phyloP scores from a whole-genome alignment of 1,140 invertebrate genomes.

The Zaprionus inermis region DNA sequence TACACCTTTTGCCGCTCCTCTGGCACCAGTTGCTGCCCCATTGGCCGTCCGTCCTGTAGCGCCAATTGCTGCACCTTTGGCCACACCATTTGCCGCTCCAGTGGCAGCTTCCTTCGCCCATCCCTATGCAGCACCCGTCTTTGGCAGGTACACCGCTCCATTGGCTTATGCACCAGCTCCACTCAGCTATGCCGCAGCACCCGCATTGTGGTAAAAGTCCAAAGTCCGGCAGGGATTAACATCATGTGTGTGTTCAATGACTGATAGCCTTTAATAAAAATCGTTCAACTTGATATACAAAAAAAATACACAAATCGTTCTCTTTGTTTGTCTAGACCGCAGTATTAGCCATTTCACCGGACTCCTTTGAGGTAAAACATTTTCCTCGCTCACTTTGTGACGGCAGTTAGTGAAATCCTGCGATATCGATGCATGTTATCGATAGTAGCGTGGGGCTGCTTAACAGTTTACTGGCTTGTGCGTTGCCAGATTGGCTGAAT shows the following conservation, averaged over 20 bases:
- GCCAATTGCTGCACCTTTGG: conserved; percentile 45
- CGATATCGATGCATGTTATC: not conserved
- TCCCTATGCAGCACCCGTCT: conserved; percentile 46
- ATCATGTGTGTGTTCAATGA: conserved; percentile 61
- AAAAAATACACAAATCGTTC: conserved; percentile 29
- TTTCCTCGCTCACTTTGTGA: not conserved
- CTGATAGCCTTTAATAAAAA: conserved; percentile 79
- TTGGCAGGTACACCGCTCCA: conserved; percentile 58
- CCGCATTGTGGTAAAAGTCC: conserved; percentile 61
- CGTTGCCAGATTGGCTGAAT: not conserved
- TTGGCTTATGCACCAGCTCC: conserved; percentile 63
- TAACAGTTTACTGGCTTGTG: not conserved
- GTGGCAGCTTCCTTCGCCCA: conserved; percentile 48
- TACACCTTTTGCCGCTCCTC: conserved; percentile 51
- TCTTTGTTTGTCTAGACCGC: conserved; percentile 37
- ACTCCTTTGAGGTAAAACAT: not conserved
- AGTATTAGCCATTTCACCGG: not conserved
- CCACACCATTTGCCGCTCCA: conserved; percentile 48
- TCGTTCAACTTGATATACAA: conserved; percentile 50
- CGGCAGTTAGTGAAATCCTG: not conserved
- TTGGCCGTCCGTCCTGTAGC: conserved; percentile 49
- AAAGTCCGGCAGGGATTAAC: conserved; percentile 46
- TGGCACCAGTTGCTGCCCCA: conserved; percentile 47
- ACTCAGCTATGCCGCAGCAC: conserved; percentile 56
- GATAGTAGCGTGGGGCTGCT: not conserved